phyloP scores from a whole-genome alignment of 2,113 vertebrate species.

The Gymnogyps californianus region DNA sequence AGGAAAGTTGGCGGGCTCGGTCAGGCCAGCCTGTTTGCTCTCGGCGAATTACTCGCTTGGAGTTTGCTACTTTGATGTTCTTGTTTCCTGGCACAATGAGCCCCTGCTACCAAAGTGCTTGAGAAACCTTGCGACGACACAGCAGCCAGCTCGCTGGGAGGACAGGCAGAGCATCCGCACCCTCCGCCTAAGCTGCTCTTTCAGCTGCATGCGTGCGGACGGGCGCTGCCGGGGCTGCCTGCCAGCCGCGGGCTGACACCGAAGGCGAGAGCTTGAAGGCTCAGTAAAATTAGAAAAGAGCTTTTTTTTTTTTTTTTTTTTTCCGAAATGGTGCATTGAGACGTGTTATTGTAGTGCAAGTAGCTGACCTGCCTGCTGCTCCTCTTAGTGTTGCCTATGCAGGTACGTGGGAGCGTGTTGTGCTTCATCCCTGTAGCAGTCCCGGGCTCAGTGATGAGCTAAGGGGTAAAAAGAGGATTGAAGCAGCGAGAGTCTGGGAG shows the following conservation, averaged over 20 bases:
- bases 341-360: rapidly evolving
- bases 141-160: not conserved
- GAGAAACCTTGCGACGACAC: not conserved
- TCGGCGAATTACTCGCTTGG: rapidly evolving
- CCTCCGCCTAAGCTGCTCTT: not conserved
- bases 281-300: not conserved
- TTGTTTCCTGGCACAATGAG: not conserved
- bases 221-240: not conserved
- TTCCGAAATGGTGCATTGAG: not conserved
- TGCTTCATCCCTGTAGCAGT: rapidly evolving
- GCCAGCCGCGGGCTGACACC: not conserved
- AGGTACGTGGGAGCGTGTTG: not conserved
- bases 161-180: not conserved
- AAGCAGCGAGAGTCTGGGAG: not conserved
- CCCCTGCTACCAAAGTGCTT: not conserved
- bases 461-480: not conserved
- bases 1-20: not conserved
- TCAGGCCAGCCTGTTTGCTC: rapidly evolving
- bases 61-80: not conserved
- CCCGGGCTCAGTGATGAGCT: not conserved
- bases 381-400: not conserved
- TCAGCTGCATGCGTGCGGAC: not conserved
- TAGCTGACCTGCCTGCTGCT: not conserved
- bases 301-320: too few species aligned
- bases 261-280: not conserved